These are phyloP conservation scores for Meriones psammophilus DNA, from an alignment of 2,797 vertebrate species.

Conservation along the genomic window DNA sequence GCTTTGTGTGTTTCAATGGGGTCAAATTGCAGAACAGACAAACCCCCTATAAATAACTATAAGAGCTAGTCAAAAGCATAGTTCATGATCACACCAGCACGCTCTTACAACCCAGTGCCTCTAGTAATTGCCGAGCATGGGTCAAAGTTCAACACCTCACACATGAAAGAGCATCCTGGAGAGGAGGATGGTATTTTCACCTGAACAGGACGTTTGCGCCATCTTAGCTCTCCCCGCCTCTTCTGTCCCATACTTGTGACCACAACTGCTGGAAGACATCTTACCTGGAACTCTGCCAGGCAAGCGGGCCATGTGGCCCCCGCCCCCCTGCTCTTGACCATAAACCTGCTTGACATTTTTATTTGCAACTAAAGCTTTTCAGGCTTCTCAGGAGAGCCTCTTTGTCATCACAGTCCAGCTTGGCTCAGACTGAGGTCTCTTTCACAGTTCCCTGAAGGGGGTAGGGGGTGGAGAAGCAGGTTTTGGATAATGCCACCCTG, in stretches of 20 bases:
- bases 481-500: slow-evolving; percentile 42
- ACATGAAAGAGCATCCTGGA: background rate
- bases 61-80: background rate
- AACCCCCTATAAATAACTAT: background rate
- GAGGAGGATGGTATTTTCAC: background rate
- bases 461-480: background rate
- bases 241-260: background rate
- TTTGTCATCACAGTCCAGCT: background rate
- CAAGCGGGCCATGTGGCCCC: rapidly evolving
- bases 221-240: background rate
- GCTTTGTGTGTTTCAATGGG: background rate
- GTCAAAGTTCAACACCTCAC: background rate
- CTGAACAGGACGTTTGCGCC: background rate
- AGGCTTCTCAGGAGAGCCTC: background rate
- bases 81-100: no score
- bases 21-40: background rate
- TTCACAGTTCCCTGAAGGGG: slow-evolving; percentile 19
- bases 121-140: background rate
- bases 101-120: rapidly evolving
- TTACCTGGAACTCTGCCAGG: background rate
- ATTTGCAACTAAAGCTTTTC: background rate
- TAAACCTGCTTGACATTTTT: slow-evolving; percentile 29
- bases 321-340: background rate
- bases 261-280: background rate
- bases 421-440: background rate